Evolutionary conservation across 1,140 invertebrate species (phyloP), one percentile per base, ranked within the genome.

Genomic region (Patella vulgata): DNA sequence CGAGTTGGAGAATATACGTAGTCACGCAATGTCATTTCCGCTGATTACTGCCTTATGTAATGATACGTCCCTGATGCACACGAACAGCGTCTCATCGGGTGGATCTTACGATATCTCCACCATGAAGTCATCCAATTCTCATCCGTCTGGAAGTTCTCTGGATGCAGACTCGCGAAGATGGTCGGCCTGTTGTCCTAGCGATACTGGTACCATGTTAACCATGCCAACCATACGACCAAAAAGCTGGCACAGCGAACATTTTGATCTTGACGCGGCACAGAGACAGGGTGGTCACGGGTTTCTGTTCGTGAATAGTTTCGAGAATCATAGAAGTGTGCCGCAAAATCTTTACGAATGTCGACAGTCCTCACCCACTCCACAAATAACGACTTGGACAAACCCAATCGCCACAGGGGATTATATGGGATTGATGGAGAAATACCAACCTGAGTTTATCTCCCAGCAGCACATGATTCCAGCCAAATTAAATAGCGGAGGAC

Each of bases 211-310:
- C 0, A 69, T 75, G 68, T 33, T 72, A 47, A 65, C 74, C 5
- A 62, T 72, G 11, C 67, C 63, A 25, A 63, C 70, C 8, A 69
- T 66, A 36, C 62, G 79, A n/a, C 79, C 79, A 0, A 78, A 77
- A 51, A 79, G 76, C 52, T 81, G 79, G 79, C 78, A 81, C 47
- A 77, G 76, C 66, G 79, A 81, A 58, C 74, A 66, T 47, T 81
- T 81, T 67, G 76, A 81, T 40, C 56, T 81, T n/a, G 78, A 81
- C 59, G 46, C 67, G 28, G 66, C 71, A 17, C 43, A 76, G 50
- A 55, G 17, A 25, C 17, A 52, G 23, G 48, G 58, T 23, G 47
- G 56, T 54, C 33, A 60, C 46, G 42, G 55, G 46, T 19, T n/a
- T 46, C 21, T 42, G 31, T 63, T 58, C 21, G 48, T 52, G 14